A percentile compares a stretch with the other conserved stretches of the same genome.
Evolutionary conservation across 1,140 invertebrate species (phyloP).

Genomic region (Pachypeltis micranthus): DNA sequence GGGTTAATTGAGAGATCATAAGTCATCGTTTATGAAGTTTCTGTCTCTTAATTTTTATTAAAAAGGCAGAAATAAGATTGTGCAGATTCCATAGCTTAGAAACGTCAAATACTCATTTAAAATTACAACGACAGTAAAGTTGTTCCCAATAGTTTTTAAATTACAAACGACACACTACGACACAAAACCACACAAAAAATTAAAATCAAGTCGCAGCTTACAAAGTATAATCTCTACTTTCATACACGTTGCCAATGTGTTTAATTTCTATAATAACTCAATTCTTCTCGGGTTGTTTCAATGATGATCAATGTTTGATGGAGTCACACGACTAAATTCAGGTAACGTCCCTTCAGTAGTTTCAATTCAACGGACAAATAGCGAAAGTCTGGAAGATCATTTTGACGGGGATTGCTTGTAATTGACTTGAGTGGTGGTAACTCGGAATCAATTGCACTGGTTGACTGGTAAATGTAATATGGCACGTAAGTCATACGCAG

Average conservation of each 20-base stretch:
- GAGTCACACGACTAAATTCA: too few species aligned
- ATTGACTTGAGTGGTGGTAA: too few species aligned
- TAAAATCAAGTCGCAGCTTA: background rate
- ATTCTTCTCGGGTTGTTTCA: too few species aligned
- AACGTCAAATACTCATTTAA: background rate
- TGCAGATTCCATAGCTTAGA: background rate
- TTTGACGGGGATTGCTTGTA: too few species aligned
- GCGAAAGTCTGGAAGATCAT: too few species aligned
- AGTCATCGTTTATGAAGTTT: background rate
- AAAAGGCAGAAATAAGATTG: conserved; percentile 4
- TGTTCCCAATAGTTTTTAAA: background rate
- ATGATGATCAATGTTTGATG: too few species aligned
- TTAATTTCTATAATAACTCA: background rate
- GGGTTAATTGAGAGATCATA: background rate
- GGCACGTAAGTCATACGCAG: too few species aligned
- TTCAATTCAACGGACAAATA: too few species aligned
- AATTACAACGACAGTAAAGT: background rate
- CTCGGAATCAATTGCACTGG: too few species aligned
- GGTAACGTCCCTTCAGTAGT: too few species aligned
- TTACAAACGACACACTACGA: background rate
- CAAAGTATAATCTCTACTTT: background rate
- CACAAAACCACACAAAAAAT: background rate
- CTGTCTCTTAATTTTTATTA: background rate
- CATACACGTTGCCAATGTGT: too few species aligned
- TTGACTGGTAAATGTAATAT: too few species aligned